A percentile compares a stretch with the other conserved stretches of the same genome.
These are phyloP conservation scores for Frankliniella intonsa DNA, from an alignment of 2,888 invertebrate species.

Conservation along the genomic window DNA sequence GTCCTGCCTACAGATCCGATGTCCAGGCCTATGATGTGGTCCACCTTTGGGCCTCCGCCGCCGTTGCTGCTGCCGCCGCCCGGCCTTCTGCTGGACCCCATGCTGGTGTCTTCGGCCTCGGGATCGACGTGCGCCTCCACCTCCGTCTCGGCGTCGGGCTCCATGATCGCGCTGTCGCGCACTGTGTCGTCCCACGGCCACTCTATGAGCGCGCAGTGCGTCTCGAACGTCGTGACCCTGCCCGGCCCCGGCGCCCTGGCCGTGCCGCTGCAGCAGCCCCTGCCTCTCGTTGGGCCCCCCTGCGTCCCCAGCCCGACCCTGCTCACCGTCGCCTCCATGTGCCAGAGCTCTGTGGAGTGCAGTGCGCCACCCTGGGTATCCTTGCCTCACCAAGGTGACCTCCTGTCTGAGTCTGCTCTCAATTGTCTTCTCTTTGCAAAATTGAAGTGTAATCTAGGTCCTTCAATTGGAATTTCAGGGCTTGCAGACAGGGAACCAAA, in stretches of 20 bases:
- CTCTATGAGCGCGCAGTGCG: background rate
- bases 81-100: background rate
- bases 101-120: background rate
- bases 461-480: background rate
- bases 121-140: background rate
- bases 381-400: background rate
- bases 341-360: background rate
- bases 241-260: background rate
- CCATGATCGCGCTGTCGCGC: background rate
- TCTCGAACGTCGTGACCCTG: background rate
- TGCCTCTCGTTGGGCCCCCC: background rate
- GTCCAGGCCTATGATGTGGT: background rate
- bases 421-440: background rate
- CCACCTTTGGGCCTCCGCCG: background rate
- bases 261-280: background rate
- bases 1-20: background rate
- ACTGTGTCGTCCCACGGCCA: background rate
- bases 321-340: constrained; percentile 19
- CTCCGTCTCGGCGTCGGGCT: constrained; percentile 3
- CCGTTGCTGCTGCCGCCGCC: background rate
- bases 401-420: background rate
- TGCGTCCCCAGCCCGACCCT: background rate
- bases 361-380: background rate
- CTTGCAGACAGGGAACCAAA: background rate
- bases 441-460: background rate